Base-by-base conservation (phyloP, 1,140 invertebrate genomes). In the Tachypleus tridentatus region DNA sequence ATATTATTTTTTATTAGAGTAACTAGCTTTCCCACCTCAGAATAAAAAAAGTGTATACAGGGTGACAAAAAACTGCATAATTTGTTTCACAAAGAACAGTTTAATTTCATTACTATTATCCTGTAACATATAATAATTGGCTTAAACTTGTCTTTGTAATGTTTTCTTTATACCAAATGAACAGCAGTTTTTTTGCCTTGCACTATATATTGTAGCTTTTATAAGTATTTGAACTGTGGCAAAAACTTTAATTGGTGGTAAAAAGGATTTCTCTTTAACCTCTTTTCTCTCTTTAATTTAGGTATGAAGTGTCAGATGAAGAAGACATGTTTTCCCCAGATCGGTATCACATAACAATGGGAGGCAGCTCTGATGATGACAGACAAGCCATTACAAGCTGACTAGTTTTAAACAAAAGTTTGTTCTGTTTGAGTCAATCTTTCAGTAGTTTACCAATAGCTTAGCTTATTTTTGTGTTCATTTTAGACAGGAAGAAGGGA, bases 241-340 rank as follows among this genome's bases (percentile, higher is more conserved):
- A 29, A 1, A 29, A 29, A 29, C 29, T 29, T 29, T 29, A 29
- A 29, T 2, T 58, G 58, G 10, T n/a, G 8, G 3, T 58, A 58
- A 3, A n/a, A 4, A 58, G 47, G 47, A 11, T 8, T 29, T n/a
- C 7, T 58, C 47, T 58, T 11, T 29, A 58, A 58, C 3, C 10
- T 58, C 7, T 58, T 58, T 58, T 48, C 47, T 48, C 7, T 58
- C 8, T 58, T 11, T 53, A 4, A 51, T 53, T 53, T 58, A 65
- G 67, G 67, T 68, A 68, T 61, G 67, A 68, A 63, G 64, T 68
- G 29, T 68, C 67, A 29, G 67, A 68, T 58, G 67, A 68, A 53
- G 67, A 68, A 57, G 67, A 68, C 59, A 51, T 68, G 0, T 64
- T 68, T 57, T 51, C 64, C 57, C 64, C 67, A 62, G 62, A 65